These are phyloP conservation scores for Tamias sibiricus DNA, from an alignment of 2,113 vertebrate species.

Conservation along the genomic window DNA sequence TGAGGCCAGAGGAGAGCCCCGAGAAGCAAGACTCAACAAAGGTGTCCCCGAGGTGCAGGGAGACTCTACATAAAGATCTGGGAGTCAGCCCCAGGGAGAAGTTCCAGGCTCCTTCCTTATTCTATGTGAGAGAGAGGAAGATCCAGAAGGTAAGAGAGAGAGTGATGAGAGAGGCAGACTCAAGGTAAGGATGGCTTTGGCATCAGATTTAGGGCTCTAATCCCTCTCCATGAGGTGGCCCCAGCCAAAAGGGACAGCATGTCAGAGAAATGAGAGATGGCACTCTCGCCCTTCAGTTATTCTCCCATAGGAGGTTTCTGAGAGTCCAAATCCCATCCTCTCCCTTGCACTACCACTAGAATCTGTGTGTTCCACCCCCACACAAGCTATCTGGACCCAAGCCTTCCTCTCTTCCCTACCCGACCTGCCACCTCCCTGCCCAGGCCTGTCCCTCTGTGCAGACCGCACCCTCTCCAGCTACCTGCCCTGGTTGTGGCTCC, in stretches of 20 bases:
- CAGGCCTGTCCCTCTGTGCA: conserved; percentile 71
- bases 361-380: conserved; percentile 37
- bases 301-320: background rate
- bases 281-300: background rate
- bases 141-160: background rate
- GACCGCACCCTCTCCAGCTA: conserved; percentile 80
- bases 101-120: background rate
- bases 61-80: background rate
- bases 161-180: background rate
- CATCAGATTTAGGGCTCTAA: background rate
- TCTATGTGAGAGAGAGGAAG: background rate
- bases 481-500: conserved; percentile 77
- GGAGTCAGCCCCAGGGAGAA: conserved; percentile 15
- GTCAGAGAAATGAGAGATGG: conserved; percentile 30
- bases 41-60: conserved; percentile 7
- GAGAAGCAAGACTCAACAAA: background rate
- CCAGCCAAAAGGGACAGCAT: background rate
- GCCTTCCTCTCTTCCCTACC: conserved; percentile 33
- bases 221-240: background rate
- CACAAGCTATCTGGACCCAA: conserved; percentile 25
- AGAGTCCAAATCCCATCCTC: background rate
- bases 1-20: conserved; percentile 7
- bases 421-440: conserved; percentile 65
- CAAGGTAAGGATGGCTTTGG: background rate
- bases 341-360: background rate